These are phyloP conservation scores for Labeo rohita DNA, from an alignment of 2,113 vertebrate genomes.

Conservation along the genomic window DNA sequence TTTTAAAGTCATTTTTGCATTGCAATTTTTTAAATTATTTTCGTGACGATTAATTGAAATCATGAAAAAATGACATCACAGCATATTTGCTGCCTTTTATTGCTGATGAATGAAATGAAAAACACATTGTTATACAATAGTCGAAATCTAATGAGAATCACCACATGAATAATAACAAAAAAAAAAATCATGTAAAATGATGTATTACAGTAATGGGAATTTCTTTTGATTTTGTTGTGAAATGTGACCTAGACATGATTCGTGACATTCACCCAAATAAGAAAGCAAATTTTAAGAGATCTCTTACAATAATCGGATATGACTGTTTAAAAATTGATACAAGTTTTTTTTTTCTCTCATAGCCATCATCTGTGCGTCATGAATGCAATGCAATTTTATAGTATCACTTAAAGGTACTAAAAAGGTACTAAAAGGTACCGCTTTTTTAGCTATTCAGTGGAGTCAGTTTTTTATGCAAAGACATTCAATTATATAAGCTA, in stretches of 20 bases:
- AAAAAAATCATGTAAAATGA: not conserved
- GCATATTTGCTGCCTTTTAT: not conserved
- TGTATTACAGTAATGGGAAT: too few relatives aligned
- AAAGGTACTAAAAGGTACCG: not conserved
- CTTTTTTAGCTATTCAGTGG: not conserved
- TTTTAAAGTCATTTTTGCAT: not conserved
- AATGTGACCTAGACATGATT: not conserved
- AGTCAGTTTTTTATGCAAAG: conserved; percentile 30
- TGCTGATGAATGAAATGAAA: not conserved
- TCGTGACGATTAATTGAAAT: not conserved
- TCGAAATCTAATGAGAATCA: not conserved
- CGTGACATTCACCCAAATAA: not conserved
- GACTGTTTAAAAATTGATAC: conserved; percentile 12
- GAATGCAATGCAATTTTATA: not conserved
- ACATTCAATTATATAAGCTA: not conserved
- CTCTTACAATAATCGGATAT: conserved; percentile 1
- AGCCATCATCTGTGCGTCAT: not conserved
- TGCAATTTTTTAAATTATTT: not conserved
- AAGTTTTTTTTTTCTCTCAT: not conserved
- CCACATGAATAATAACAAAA: not conserved
- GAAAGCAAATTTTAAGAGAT: not conserved
- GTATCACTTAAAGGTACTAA: not conserved
- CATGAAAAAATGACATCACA: not conserved
- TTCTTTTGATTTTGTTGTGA: not conserved
- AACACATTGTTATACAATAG: not conserved